Conservation (phyloP, 1,140 invertebrate species). For the Magallana ariakensis region DNA sequence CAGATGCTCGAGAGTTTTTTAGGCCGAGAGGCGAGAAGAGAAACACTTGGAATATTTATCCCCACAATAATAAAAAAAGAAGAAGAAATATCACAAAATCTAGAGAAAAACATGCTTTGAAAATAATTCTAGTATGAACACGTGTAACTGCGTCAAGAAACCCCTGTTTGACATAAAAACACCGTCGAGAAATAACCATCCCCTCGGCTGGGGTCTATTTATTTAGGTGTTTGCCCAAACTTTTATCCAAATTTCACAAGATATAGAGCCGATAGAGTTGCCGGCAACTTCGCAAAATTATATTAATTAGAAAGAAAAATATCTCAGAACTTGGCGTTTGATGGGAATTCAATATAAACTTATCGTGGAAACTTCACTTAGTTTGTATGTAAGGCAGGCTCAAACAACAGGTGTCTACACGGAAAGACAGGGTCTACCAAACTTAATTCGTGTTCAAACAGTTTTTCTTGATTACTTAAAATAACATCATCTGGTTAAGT, state of each 20-base stretch:
- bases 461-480: slow-evolving; percentile 35
- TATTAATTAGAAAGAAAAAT: slow-evolving; percentile 39
- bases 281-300: slow-evolving; percentile 23
- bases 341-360: slow-evolving; percentile 34
- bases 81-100: slow-evolving; percentile 17
- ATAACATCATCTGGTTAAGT: slow-evolving; percentile 24
- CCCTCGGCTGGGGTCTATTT: background rate
- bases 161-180: slow-evolving; percentile 35
- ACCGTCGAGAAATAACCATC: slow-evolving; percentile 10
- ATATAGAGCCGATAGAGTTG: slow-evolving; percentile 30
- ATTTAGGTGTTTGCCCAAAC: slow-evolving; percentile 30
- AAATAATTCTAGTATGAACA: slow-evolving; percentile 25
- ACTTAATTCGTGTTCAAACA: slow-evolving; percentile 34
- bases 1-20: slow-evolving; percentile 11
- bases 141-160: slow-evolving; percentile 32
- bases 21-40: background rate
- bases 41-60: slow-evolving; percentile 34
- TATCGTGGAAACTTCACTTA: slow-evolving; percentile 1
- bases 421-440: background rate
- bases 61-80: background rate
- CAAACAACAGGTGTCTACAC: slow-evolving; percentile 6
- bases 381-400: background rate
- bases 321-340: slow-evolving; percentile 33
- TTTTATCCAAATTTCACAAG: slow-evolving; percentile 37
- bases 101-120: slow-evolving; percentile 30